A percentile compares a stretch with the other conserved stretches of the same genome.
Evolutionary conservation across 1,140 invertebrate genomes (phyloP).

Genomic region (Heliconius hermathena): DNA sequence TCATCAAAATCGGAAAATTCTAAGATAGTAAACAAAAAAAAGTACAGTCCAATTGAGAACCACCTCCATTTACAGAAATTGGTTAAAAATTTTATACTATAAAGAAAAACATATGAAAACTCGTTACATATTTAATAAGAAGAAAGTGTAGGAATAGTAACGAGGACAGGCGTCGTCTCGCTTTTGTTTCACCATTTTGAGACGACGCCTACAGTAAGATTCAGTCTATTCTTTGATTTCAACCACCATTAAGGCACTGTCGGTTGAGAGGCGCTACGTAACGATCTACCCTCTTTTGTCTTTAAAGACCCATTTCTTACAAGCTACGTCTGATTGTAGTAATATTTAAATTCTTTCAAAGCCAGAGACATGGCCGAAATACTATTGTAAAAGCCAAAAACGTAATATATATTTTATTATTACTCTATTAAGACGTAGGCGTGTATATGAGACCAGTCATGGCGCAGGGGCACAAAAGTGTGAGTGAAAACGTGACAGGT

Average conservation of each 20-base stretch:
- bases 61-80: no score
- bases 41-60: no score
- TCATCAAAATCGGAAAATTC: no score
- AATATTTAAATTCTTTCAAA: background rate
- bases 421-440: no score
- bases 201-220: background rate
- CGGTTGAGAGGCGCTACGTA: background rate
- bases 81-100: background rate
- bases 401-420: background rate
- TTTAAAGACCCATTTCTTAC: background rate
- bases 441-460: no score
- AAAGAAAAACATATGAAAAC: background rate
- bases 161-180: background rate
- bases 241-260: background rate
- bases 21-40: no score
- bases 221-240: constrained; percentile 10
- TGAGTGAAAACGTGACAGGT: no score
- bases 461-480: no score
- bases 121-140: background rate
- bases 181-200: background rate
- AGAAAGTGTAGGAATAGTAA: background rate
- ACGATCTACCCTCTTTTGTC: background rate
- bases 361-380: background rate
- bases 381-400: background rate
- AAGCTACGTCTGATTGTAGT: background rate